Base-by-base conservation (phyloP, 2,797 vertebrate species). In the Champsocephalus gunnari region DNA sequence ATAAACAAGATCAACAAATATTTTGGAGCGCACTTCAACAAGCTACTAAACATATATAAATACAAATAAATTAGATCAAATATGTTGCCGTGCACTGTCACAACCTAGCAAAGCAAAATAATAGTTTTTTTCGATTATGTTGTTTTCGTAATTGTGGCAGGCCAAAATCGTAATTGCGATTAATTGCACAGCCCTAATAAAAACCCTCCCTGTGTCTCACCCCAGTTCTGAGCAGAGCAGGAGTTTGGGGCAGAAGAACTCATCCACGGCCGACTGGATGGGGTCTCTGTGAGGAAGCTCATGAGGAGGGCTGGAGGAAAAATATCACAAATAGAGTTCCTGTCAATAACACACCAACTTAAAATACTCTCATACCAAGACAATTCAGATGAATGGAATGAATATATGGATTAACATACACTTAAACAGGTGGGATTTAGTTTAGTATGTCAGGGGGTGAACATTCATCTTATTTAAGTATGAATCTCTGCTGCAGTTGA, bases 191-290 rank as follows among this genome's bases (percentile, higher is more conserved):
- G 24, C 24, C 24, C 24, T 24, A 24, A 24, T 24, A 24, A 24
- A 21, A 17, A 32, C 3, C 32, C 7, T 53, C 24, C 3, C n/a
- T 3, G 2, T 13, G 38, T 72, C 95, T 95, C 75, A 97, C 96
- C 95, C 95, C 24, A 83, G 84, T 74, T 96, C 94, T 73, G 94
- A 91, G 86, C 96, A 97, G 45, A 96, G 91, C 14, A 96, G 89
- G 58, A 96, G 94, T 83, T 92, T 96, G 56, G 96, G 93, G 86
- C 95, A 96, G 93, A 97, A 97, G 87, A 97, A 96, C 87, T 95
- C 91, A 48, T 97, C 95, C 77, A 97, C 94, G 28, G 97, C 95
- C 9, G 95, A 95, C 91, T 96, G 96, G 79, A 97, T 96, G 49
- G 95, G 95, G 87, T 96, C 96, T 91, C 92, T 94, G 73, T 96